Conservation (phyloP, 2,113 vertebrate species). For the Sceloporus tristichus region DNA sequence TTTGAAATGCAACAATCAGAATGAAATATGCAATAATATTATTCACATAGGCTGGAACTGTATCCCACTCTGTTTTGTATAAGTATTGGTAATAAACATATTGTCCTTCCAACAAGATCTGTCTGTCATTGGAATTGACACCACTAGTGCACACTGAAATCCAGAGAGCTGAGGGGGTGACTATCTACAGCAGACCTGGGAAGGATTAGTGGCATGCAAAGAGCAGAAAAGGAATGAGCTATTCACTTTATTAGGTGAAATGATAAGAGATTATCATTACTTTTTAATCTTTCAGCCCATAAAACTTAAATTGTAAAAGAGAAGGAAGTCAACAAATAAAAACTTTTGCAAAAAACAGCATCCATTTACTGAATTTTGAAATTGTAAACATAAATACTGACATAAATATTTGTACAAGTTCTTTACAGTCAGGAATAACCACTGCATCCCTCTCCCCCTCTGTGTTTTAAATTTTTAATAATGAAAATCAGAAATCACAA, state of each 20-base stretch:
- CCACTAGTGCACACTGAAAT: background rate
- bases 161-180: no score
- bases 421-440: background rate
- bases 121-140: background rate
- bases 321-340: constrained; percentile 10
- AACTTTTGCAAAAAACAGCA: background rate
- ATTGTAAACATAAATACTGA: background rate
- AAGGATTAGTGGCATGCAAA: background rate
- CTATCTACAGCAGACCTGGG: background rate
- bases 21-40: background rate
- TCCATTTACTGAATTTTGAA: background rate
- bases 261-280: background rate
- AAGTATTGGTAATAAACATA: background rate
- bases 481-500: background rate
- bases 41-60: background rate
- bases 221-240: background rate
- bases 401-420: background rate
- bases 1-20: background rate
- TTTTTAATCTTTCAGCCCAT: background rate
- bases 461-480: background rate
- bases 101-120: background rate
- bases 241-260: background rate
- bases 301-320: background rate
- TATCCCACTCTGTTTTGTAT: background rate
- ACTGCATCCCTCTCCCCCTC: background rate